Percentiles rank a stretch among this genome's conserved stretches.
Evolutionary conservation across 2,113 vertebrate species (phyloP).

Genomic region (Paradisaea rubra): DNA sequence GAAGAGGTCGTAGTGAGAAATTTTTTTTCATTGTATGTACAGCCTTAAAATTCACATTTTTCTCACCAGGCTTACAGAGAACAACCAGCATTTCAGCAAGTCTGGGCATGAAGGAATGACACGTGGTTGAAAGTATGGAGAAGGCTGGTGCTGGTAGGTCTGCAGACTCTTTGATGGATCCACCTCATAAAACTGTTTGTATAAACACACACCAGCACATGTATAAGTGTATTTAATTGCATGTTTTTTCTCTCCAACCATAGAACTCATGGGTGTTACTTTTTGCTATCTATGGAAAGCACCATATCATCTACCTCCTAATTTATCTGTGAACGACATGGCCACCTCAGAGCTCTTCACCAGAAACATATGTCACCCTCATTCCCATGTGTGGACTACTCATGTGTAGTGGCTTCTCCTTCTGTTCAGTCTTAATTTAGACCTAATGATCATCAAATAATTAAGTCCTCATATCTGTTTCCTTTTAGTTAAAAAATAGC

Average conservation of each 20-base stretch:
- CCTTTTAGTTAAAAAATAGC: background rate
- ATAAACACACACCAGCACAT: background rate
- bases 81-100: background rate
- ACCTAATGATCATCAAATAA: background rate
- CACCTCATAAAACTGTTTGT: background rate
- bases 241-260: background rate
- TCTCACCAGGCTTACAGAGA: background rate
- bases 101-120: background rate
- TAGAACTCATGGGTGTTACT: background rate
- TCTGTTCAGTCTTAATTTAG: background rate
- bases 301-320: background rate
- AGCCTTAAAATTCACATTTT: background rate
- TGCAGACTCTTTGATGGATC: background rate
- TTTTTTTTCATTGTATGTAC: background rate
- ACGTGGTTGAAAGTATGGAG: rapidly evolving
- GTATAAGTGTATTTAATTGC: background rate
- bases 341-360: background rate
- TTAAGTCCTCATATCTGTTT: background rate
- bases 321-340: rapidly evolving
- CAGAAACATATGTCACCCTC: background rate
- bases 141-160: background rate
- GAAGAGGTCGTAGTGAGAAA: rapidly evolving
- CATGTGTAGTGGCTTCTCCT: background rate
- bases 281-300: background rate
- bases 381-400: background rate